A percentile compares a stretch with the other conserved stretches of the same genome.
Conservation (phyloP, 92 coral and sea anemone species). For the Phenganax marumi region DNA sequence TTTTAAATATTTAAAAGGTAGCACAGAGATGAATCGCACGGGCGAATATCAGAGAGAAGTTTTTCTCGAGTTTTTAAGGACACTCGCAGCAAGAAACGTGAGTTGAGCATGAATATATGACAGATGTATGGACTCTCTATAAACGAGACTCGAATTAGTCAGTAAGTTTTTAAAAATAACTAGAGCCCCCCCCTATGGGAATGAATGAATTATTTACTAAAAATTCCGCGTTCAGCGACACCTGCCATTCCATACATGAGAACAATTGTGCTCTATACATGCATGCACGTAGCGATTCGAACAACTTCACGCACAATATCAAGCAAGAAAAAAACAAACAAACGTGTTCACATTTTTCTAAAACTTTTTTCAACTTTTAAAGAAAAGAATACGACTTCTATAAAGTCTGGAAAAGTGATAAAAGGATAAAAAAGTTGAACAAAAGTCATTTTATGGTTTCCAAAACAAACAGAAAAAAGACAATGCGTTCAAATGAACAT, state of each 20-base stretch:
- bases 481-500: not conserved
- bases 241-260: not conserved
- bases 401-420: not conserved
- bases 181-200: not conserved
- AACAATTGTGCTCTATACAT: not conserved
- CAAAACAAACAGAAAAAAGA: not conserved
- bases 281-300: not conserved
- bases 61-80: not conserved
- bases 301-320: not conserved
- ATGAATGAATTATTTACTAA: constrained; percentile 14
- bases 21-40: not conserved
- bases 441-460: not conserved
- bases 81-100: not conserved
- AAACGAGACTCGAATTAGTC: not conserved
- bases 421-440: not conserved
- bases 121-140: not conserved
- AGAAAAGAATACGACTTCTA: no score
- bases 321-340: not conserved
- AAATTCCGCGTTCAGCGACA: not conserved
- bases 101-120: not conserved
- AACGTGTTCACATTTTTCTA: not conserved
- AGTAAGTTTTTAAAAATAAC: not conserved
- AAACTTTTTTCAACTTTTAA: no score
- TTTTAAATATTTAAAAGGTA: constrained; percentile 27
- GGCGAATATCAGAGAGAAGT: not conserved